These are phyloP conservation scores for Thera britannica DNA, from an alignment of 2,888 invertebrate species.

Conservation along the genomic window DNA sequence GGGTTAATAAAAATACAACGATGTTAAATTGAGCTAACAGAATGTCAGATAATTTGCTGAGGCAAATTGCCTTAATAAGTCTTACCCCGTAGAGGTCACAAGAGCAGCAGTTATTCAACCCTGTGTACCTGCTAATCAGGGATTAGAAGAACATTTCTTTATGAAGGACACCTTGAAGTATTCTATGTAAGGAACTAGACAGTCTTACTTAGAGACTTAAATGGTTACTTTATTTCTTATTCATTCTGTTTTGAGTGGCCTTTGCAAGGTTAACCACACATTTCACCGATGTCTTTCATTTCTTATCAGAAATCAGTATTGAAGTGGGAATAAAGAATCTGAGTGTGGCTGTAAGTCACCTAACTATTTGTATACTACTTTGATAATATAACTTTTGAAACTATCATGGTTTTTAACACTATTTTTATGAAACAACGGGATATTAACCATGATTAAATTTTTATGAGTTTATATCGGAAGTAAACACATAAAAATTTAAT, in stretches of 20 bases:
- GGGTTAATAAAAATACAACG: neutral
- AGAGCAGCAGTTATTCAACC: neutral
- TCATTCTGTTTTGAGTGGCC: neutral
- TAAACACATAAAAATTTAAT: too few species aligned
- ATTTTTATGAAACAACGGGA: too few species aligned
- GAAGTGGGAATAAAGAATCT: too few species aligned
- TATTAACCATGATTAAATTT: too few species aligned
- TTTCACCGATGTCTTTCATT: too few species aligned
- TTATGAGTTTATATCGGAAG: too few species aligned
- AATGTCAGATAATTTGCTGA: neutral
- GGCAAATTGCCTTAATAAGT: conserved; percentile 8
- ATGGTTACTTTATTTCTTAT: neutral
- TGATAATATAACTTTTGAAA: too few species aligned
- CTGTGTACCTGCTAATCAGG: neutral
- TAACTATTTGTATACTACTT: too few species aligned
- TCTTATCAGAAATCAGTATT: too few species aligned
- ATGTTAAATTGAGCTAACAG: neutral
- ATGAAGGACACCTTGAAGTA: conserved; percentile 1
- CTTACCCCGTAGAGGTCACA: conserved; percentile 18
- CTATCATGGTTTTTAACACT: too few species aligned
- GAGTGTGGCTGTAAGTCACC: too few species aligned
- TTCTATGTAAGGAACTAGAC: neutral
- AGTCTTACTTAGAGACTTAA: neutral
- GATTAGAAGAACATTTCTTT: conserved; percentile 1
- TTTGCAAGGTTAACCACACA: too few species aligned